These are phyloP conservation scores for Ephydatia muelleri DNA, from an alignment of 37 sponge, comb jelly and placozoan species.

Conservation along the genomic window DNA sequence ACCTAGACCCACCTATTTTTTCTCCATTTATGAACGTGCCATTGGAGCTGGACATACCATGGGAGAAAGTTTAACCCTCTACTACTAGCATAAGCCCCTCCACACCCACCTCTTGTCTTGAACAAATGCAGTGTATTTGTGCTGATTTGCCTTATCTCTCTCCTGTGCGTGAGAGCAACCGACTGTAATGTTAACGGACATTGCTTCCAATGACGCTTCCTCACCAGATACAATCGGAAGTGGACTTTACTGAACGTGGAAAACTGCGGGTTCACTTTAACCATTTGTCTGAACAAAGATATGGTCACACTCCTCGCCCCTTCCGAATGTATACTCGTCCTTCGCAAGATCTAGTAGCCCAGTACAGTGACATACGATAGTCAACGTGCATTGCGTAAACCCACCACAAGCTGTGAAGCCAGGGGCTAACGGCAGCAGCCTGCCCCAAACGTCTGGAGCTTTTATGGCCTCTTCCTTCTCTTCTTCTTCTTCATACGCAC, in stretches of 20 bases:
- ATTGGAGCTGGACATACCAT: conserved; percentile 63
- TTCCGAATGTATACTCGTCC: conserved; percentile 88
- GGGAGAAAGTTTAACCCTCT: neutral
- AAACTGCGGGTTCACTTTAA: conserved; percentile 53
- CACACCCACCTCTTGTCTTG: conserved; percentile 48
- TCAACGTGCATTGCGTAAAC: neutral
- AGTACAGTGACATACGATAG: neutral
- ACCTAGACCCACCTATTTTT: conserved; percentile 61
- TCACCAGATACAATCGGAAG: conserved; percentile 74
- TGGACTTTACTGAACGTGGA: conserved; percentile 74
- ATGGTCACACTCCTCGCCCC: conserved; percentile 72
- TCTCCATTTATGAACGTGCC: conserved; percentile 94
- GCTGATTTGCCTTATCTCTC: conserved; percentile 28
- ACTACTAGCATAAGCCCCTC: neutral
- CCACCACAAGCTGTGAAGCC: conserved; percentile 57
- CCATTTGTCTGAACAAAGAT: conserved; percentile 45
- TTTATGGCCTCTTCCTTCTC: conserved; percentile 34
- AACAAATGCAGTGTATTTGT: conserved; percentile 52
- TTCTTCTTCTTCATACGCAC: conserved; percentile 27
- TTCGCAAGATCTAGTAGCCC: conserved; percentile 59
- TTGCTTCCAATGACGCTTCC: too few relatives aligned
- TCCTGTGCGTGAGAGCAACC: conserved; percentile 32
- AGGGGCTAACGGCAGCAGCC: conserved; percentile 71
- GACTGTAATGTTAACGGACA: neutral
- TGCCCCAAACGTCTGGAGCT: conserved; percentile 64